A percentile compares a stretch with the other conserved stretches of the same genome.
Conservation (phyloP, 2,888 invertebrate genomes). For the Gibbula magus region DNA sequence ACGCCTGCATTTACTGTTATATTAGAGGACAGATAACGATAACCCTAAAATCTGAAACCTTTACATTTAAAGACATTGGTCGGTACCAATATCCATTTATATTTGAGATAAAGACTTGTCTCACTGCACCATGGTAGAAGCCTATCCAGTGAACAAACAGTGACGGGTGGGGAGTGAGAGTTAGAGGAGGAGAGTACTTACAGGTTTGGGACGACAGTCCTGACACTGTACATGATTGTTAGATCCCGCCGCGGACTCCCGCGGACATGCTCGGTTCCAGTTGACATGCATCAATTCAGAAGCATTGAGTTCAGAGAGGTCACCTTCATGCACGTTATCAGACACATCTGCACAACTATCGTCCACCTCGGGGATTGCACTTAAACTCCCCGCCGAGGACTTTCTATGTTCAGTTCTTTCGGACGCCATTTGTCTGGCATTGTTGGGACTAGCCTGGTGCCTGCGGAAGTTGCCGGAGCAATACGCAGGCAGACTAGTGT, state of each 20-base stretch:
- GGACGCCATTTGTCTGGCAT: conserved; percentile 17
- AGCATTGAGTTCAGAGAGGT: conserved; percentile 51
- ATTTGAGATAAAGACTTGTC: not conserved
- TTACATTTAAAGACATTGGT: too few relatives aligned
- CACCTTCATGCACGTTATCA: conserved; percentile 8
- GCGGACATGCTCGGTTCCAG: conserved; percentile 56
- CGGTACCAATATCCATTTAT: too few relatives aligned
- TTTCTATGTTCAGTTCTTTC: conserved; percentile 21
- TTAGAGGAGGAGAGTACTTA: conserved; percentile 50
- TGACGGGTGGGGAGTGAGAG: not conserved
- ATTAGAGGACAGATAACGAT: too few relatives aligned
- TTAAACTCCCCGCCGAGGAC: conserved; percentile 29
- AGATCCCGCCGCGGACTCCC: conserved; percentile 45
- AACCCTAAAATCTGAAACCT: not conserved
- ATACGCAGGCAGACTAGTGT: conserved; percentile 23
- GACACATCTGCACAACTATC: conserved; percentile 25
- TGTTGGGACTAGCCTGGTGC: conserved; percentile 27
- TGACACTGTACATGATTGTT: conserved; percentile 45
- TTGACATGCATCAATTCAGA: conserved; percentile 66
- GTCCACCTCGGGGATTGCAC: conserved; percentile 43
- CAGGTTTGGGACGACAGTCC: conserved; percentile 58
- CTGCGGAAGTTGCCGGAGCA: conserved; percentile 16
- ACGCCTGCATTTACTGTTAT: too few relatives aligned
- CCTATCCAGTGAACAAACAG: not conserved
- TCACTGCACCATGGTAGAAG: not conserved